phyloP scores from a whole-genome alignment of 2,888 invertebrate species.

The Metacarcinus magister region DNA sequence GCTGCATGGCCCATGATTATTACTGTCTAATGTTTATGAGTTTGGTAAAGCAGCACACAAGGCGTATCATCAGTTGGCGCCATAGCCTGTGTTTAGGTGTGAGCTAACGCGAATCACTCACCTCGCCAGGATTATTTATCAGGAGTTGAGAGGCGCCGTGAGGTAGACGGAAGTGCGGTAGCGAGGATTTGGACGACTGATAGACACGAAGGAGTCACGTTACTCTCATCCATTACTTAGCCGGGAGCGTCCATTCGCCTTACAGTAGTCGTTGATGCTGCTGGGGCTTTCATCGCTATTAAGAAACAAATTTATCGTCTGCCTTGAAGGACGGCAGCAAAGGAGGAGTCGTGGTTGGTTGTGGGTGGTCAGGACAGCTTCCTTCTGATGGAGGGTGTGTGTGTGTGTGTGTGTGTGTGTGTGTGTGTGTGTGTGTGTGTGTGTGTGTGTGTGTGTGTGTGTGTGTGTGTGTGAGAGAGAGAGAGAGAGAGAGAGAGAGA shows the following conservation, averaged over 20 bases:
- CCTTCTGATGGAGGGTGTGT: background rate
- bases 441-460: slow-evolving; percentile 58
- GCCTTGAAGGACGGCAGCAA: background rate
- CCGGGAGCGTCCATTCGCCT: background rate
- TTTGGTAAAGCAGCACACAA: slow-evolving; percentile 50
- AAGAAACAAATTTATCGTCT: slow-evolving; percentile 54
- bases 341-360: background rate
- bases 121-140: slow-evolving; percentile 13
- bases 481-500: background rate
- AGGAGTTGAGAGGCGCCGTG: slow-evolving; percentile 34
- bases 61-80: slow-evolving; percentile 57
- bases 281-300: slow-evolving; percentile 57
- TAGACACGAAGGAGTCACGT: background rate
- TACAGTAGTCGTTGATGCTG: slow-evolving; percentile 30
- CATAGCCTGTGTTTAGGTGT: slow-evolving; percentile 59
- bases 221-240: slow-evolving; percentile 45
- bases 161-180: background rate
- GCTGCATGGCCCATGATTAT: slow-evolving; percentile 56
- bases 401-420: slow-evolving; percentile 60
- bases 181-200: background rate
- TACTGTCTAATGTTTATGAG: slow-evolving; percentile 51
- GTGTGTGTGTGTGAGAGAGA: slow-evolving; percentile 42
- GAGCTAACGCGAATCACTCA: slow-evolving; percentile 19
- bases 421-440: slow-evolving; percentile 65
- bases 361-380: background rate